These are phyloP conservation scores for Edolisoma coerulescens DNA, from an alignment of 2,113 vertebrate genomes.

Conservation along the genomic window DNA sequence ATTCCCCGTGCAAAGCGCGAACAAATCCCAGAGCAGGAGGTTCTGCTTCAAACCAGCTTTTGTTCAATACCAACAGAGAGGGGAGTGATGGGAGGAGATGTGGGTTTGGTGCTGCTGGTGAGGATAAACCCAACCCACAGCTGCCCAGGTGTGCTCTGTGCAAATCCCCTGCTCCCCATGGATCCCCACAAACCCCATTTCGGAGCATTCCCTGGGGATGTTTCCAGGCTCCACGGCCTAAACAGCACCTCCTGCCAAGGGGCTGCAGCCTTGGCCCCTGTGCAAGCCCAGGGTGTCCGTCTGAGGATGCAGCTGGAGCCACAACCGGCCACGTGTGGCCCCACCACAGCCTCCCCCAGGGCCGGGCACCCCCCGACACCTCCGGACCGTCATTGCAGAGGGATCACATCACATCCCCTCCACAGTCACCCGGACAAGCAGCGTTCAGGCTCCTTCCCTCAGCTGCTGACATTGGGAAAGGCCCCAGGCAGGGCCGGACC, in stretches of 20 bases:
- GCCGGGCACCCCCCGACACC: background rate
- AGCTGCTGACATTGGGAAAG: background rate
- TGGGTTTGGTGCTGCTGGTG: background rate
- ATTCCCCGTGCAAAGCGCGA: background rate
- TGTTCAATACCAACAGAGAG: background rate
- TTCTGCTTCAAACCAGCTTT: background rate
- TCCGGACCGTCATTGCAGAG: rapidly evolving
- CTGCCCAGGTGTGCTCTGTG: background rate
- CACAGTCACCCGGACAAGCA: rapidly evolving
- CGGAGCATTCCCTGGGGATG: background rate
- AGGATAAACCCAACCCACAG: background rate
- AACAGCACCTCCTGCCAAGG: background rate
- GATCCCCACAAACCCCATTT: background rate
- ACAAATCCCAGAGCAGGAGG: background rate
- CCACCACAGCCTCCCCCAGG: background rate
- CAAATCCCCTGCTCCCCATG: rapidly evolving
- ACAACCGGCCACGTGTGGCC: background rate
- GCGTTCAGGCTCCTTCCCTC: background rate
- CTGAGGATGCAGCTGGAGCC: background rate
- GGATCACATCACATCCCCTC: background rate
- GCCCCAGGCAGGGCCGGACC: background rate
- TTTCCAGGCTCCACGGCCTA: background rate
- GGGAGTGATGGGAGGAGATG: rapidly evolving
- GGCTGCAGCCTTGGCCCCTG: background rate
- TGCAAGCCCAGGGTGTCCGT: background rate